Percentiles rank a stretch among this genome's conserved stretches.
phyloP scores from a whole-genome alignment of 2,113 vertebrate species.

The Nanorana parkeri region DNA sequence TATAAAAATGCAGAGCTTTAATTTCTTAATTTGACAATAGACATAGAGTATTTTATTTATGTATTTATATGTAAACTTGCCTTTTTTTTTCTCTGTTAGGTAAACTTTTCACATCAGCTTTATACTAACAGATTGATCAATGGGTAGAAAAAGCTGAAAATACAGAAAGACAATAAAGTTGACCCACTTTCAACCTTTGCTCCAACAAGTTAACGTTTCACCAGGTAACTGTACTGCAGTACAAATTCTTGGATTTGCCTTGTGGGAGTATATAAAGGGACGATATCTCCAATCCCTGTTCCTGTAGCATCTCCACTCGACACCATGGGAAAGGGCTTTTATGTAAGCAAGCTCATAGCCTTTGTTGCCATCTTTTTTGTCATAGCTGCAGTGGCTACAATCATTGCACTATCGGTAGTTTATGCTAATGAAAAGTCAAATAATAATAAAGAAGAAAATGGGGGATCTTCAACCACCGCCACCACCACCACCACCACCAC shows the following conservation, averaged over 20 bases:
- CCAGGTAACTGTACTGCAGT: slow-evolving; percentile 61
- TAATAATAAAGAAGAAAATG: slow-evolving; percentile 56
- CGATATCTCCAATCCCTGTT: neutral
- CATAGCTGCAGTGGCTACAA: slow-evolving; percentile 71
- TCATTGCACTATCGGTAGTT: slow-evolving; percentile 82
- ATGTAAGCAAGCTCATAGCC: slow-evolving; percentile 80
- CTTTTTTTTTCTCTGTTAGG: neutral
- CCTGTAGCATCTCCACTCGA: neutral
- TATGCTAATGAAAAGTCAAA: slow-evolving; percentile 80
- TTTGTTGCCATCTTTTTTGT: slow-evolving; percentile 72
- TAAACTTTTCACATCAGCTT: neutral
- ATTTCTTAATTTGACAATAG: no score
- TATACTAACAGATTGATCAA: neutral
- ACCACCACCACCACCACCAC: neutral
- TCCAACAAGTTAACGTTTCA: slow-evolving; percentile 64
- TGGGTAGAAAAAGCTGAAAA: neutral
- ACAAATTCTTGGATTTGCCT: neutral
- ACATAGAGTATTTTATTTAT: no score
- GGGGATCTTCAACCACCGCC: fast-evolving
- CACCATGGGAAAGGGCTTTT: slow-evolving; percentile 87
- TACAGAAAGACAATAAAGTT: neutral
- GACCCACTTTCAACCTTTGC: neutral
- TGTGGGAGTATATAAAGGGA: slow-evolving; percentile 59
- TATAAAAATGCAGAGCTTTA: no score
- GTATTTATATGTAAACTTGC: neutral